These are phyloP conservation scores for Ceyx margarethae DNA, from an alignment of 2,113 vertebrate genomes.

Conservation along the genomic window DNA sequence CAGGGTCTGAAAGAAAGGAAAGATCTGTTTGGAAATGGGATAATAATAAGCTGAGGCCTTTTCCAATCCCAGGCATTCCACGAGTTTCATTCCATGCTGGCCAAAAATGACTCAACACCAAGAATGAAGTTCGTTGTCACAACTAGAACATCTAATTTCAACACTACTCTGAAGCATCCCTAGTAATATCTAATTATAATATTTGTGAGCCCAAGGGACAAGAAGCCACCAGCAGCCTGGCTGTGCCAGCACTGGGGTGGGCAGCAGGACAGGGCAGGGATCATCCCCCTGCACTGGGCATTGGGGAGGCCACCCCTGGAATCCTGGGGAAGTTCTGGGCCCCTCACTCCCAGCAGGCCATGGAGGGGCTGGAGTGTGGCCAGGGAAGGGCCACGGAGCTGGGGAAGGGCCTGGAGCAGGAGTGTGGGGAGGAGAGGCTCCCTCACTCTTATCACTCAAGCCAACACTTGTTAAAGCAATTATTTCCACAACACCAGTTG, in stretches of 20 bases:
- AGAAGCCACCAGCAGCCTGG: background rate
- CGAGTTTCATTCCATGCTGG: background rate
- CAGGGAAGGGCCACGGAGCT: background rate
- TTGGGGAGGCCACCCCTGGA: background rate
- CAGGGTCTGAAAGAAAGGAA: slow-evolving; percentile 78
- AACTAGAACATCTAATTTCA: fast-evolving
- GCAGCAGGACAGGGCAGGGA: too few relatives aligned
- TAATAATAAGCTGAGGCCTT: too few relatives aligned
- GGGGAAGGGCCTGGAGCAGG: background rate
- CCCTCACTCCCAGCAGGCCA: background rate
- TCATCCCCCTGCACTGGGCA: too few relatives aligned
- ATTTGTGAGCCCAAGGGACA: background rate
- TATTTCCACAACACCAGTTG: background rate
- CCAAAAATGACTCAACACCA: background rate
- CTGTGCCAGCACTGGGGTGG: background rate
- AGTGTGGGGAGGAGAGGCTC: background rate
- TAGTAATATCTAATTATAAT: background rate
- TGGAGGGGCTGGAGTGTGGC: background rate
- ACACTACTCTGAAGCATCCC: fast-evolving
- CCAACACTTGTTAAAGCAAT: background rate
- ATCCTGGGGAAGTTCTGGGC: background rate
- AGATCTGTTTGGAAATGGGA: background rate
- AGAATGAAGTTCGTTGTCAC: background rate
- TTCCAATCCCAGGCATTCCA: background rate
- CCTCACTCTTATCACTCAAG: background rate